phyloP scores from a whole-genome alignment of 2,888 invertebrate genomes.

The Lepidochitona cinerea region DNA sequence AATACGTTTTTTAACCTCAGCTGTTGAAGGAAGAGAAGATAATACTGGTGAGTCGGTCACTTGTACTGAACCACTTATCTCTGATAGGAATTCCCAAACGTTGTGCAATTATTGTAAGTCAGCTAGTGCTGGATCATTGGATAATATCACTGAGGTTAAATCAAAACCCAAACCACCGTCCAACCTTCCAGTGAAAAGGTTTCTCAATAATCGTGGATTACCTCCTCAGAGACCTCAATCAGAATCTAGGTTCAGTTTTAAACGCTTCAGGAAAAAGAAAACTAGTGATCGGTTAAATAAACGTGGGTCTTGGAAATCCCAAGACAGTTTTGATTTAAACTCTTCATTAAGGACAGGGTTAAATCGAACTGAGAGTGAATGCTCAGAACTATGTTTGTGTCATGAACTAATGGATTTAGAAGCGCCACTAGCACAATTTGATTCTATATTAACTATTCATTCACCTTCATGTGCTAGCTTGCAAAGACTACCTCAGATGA shows the following conservation, averaged over 20 bases:
- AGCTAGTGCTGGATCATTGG: not conserved
- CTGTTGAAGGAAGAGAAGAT: too few species aligned
- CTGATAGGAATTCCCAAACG: not conserved
- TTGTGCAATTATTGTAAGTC: not conserved
- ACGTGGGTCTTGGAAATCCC: not conserved
- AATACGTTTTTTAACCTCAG: too few species aligned
- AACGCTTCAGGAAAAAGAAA: not conserved
- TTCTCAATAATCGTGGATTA: not conserved
- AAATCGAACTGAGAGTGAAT: not conserved
- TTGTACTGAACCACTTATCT: not conserved
- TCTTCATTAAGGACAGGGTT: not conserved
- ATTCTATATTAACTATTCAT: not conserved
- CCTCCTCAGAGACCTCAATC: not conserved
- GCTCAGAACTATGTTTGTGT: not conserved
- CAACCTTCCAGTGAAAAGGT: not conserved
- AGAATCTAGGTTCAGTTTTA: not conserved
- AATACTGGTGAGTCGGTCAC: not conserved
- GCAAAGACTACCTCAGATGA: not conserved
- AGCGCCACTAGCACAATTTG: not conserved
- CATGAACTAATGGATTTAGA: not conserved
- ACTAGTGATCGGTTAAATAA: not conserved
- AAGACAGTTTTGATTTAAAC: not conserved
- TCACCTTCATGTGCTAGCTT: conserved; percentile 1
- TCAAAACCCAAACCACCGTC: not conserved
- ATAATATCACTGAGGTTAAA: not conserved